Percentiles rank a stretch among this genome's conserved stretches.
phyloP scores from a whole-genome alignment of 2,888 invertebrate genomes.

The Escarpia spicata region DNA sequence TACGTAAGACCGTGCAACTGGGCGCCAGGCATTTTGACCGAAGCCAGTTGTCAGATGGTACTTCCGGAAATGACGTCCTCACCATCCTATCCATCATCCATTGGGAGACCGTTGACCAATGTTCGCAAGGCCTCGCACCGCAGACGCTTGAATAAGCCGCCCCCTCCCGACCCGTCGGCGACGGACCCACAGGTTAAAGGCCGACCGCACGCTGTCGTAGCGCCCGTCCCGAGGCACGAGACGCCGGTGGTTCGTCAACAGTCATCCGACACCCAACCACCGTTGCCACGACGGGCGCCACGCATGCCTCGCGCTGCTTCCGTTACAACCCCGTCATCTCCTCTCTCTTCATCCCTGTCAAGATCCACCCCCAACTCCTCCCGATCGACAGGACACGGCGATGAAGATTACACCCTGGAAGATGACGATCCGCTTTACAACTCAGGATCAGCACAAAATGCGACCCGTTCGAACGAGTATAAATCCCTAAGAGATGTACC shows the following conservation, averaged over 20 bases:
- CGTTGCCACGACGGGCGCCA: neutral
- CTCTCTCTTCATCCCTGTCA: neutral
- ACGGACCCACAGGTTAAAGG: neutral
- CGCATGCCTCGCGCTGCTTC: neutral
- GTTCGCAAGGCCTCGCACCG: neutral
- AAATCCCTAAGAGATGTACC: neutral
- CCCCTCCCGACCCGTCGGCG: neutral
- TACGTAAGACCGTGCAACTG: neutral
- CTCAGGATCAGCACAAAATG: neutral
- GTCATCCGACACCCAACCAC: neutral
- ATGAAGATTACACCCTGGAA: neutral
- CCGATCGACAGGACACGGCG: neutral
- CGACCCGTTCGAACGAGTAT: neutral
- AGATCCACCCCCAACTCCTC: neutral
- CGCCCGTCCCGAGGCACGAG: neutral
- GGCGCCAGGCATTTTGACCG: neutral
- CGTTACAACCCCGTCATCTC: neutral
- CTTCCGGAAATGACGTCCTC: neutral
- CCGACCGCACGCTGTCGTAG: neutral
- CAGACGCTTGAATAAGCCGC: neutral
- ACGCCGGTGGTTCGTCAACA: neutral
- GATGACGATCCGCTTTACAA: neutral
- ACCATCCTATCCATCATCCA: neutral
- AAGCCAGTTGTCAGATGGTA: neutral
- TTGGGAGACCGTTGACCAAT: neutral